Base-by-base conservation (phyloP, 1,140 invertebrate species). In the Metaphire vulgaris region DNA sequence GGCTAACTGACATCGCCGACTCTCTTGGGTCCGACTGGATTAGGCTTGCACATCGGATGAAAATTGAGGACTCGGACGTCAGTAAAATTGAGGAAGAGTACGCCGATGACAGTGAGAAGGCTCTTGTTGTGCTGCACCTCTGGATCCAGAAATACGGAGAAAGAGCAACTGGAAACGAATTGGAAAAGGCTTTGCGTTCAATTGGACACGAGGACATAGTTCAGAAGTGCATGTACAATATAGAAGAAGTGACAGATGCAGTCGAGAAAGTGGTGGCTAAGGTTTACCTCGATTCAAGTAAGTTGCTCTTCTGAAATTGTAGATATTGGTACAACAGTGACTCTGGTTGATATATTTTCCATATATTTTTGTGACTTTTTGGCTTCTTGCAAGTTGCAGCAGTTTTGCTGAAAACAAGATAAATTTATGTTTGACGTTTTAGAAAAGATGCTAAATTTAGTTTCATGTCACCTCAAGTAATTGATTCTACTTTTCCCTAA, bases 191-290 rank as follows among this genome's bases (percentile, higher is more conserved):
- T 0, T 87, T 98, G 16, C 91, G 92, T 81, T 91, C 91, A 80
- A 97, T 98, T 74, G 91, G 92, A 70, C 89, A 95, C 74, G 93
- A 96, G 80, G 95, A 98, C 83, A 96, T 98, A 67, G 93, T 97
- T 78, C 90, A 91, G 74, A 92, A 93, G 79, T 96, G 95, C 85
- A 93, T 94, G 81, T 93, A 92, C 80, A 93, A 94, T 81, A 89
- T 94, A 21, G 91, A 92, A 82, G 84, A 90, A 33, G 91, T 93
- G 0, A 92, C 91, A 0, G 92, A 94, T 82, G 92, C 92, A 80
- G 89, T 91, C 70, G 93, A 94, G 82, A 90, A 90, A 84, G n/a
- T n/a, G n/a, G n/a, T n/a, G n/a, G 92, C 92, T 2, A 91, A 91
- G 84, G 89, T 90, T 56, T 89, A 90, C 80, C 87, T 92, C 72